Evolutionary conservation across 2,797 vertebrate species (phyloP), one percentile per base, ranked within the genome.

Genomic region (Tokudaia tokunoshimensis): DNA sequence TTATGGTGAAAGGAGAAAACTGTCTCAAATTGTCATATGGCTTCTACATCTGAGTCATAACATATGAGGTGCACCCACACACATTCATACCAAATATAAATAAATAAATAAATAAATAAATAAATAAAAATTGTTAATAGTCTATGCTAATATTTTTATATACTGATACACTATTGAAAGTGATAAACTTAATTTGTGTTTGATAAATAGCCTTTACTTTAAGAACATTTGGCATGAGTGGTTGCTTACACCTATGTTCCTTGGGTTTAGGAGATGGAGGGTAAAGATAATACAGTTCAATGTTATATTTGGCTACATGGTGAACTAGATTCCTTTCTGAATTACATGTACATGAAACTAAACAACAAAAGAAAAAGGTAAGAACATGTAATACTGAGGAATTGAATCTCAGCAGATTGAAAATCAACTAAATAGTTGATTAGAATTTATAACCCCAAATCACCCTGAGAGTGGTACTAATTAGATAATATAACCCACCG

Each of bases 401-500:
- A 52, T 79, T 80, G 74, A 3, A 44, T 84, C 13, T 89, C 20
- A 89, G 20, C n/a, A 63, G 37, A 57, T 31, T 63, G 59, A 34
- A 8, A 47, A 90, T 74, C 20, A 2, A 47, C 50, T 26, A 70
- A 34, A 70, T 34, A 70, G 65, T 75, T 63, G 93, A 91, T 81
- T 90, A 52, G 87, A 94, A 94, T 11, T 74, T 59, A 91, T 86
- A 95, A 88, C 80, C 13, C 14, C 11, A 47, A 78, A 14, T 90
- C 1, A 82, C 34, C 89, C 72, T 91, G 47, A 81, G 63, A 44
- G 17, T 96, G 26, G 31, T 31, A 3, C 15, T 31, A 2, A 52
- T 81, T 91, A 52, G 22, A 90, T 26, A 50, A 22, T 37, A 92
- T 78, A 81, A 29, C 2, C 24, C 1, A 20, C 9, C 81, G 3